A percentile compares a stretch with the other conserved stretches of the same genome.
Conservation (phyloP, 1,140 invertebrate species). For the Drosophila nigromelanica region DNA sequence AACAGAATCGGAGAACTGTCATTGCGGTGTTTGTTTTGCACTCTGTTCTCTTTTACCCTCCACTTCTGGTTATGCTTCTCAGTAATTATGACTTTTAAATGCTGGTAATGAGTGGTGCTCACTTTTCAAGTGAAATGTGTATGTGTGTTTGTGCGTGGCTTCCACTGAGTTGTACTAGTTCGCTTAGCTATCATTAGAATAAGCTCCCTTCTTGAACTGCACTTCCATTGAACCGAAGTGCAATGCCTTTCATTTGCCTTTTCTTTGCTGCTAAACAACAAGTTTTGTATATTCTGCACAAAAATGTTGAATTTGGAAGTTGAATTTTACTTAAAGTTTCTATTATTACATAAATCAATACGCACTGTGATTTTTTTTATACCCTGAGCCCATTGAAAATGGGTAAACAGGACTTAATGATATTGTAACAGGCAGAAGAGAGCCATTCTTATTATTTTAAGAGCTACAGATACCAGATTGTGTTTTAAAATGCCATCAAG, state of each 20-base stretch:
- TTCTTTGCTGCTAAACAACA: neutral
- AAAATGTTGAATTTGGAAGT: too few species aligned
- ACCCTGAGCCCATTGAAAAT: too few species aligned
- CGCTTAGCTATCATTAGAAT: slow-evolving; percentile 19
- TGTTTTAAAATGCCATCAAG: too few species aligned
- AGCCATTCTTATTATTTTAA: too few species aligned
- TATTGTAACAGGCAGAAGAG: too few species aligned
- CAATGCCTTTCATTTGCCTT: neutral
- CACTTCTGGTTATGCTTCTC: slow-evolving; percentile 6
- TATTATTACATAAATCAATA: too few species aligned
- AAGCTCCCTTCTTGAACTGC: neutral
- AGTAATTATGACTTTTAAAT: slow-evolving; percentile 50
- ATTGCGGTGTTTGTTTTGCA: slow-evolving; percentile 29
- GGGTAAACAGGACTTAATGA: too few species aligned
- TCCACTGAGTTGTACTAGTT: neutral
- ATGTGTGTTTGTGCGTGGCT: neutral
- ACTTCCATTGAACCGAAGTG: neutral
- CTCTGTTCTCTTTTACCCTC: slow-evolving; percentile 11
- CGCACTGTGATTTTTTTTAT: too few species aligned
- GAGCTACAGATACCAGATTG: too few species aligned
- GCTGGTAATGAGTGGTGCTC: slow-evolving; percentile 31
- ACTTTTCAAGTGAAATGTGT: slow-evolving; percentile 3
- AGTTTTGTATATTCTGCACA: neutral
- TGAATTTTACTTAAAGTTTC: too few species aligned
- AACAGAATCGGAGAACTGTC: slow-evolving; percentile 20